phyloP scores from a whole-genome alignment of 2,113 vertebrate genomes.

The Vimba vimba region DNA sequence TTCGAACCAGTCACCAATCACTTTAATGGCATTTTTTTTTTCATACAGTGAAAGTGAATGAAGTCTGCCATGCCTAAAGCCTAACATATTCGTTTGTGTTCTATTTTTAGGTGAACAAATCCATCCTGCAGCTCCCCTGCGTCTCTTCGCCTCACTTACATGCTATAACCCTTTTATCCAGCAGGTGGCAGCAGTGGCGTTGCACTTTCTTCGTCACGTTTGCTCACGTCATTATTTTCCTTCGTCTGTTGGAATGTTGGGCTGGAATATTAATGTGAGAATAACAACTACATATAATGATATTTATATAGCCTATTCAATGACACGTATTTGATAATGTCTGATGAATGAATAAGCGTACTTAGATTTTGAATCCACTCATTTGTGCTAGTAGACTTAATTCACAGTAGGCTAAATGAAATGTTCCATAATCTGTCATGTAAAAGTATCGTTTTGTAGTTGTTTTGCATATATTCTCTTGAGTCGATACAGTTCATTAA shows the following conservation, averaged over 20 bases:
- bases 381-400: not conserved
- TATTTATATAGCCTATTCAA: not conserved
- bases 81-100: not conserved
- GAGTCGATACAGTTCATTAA: not conserved
- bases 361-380: not conserved
- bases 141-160: not conserved
- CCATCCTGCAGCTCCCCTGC: too few relatives aligned
- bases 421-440: not conserved
- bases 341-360: not conserved
- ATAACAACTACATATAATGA: not conserved
- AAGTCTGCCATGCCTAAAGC: not conserved
- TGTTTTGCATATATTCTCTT: not conserved
- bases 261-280: not conserved
- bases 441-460: not conserved
- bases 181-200: constrained; percentile 18
- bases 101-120: not conserved
- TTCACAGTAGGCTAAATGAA: not conserved
- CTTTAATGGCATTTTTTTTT: not conserved
- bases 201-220: not conserved
- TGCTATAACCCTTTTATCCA: not conserved
- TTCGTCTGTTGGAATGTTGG: not conserved
- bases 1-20: not conserved
- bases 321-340: not conserved
- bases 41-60: not conserved
- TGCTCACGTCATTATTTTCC: not conserved